These are phyloP conservation scores for Rattus norvegicus DNA, from an alignment of 2,113 vertebrate genomes.

Conservation along the genomic window DNA sequence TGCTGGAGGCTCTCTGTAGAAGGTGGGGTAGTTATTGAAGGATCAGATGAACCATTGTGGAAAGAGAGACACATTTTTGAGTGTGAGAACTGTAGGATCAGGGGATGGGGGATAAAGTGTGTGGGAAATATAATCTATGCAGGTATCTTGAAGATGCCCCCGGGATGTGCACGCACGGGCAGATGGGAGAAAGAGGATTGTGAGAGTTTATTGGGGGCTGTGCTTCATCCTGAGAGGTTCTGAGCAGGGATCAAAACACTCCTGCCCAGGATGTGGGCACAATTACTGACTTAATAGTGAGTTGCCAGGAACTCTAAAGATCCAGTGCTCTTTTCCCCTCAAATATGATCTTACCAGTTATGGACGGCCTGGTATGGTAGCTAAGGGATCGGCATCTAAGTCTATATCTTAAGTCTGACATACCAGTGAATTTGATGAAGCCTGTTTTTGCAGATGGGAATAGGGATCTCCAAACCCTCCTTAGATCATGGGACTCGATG, in stretches of 20 bases:
- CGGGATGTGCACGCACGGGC: rapidly evolving
- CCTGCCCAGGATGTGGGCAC: rapidly evolving
- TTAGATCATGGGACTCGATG: neutral
- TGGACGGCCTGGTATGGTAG: neutral
- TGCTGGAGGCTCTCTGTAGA: neutral
- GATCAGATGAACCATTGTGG: neutral
- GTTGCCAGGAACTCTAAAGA: neutral
- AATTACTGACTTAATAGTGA: rapidly evolving
- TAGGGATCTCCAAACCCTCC: neutral
- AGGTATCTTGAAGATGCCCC: neutral
- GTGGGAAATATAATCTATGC: no score
- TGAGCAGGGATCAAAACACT: neutral
- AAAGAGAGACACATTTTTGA: neutral
- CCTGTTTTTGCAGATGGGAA: neutral
- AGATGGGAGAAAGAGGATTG: neutral
- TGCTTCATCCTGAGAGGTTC: neutral
- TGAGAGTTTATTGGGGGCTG: neutral
- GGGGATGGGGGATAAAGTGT: rapidly evolving
- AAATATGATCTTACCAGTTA: no score
- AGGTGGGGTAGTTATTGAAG: neutral
- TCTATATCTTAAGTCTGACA: rapidly evolving
- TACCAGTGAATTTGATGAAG: neutral
- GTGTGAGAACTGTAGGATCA: neutral
- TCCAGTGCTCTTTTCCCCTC: neutral
- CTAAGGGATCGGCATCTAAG: neutral